phyloP scores from a whole-genome alignment of 2,888 invertebrate genomes.

The Oasisia sp. region DNA sequence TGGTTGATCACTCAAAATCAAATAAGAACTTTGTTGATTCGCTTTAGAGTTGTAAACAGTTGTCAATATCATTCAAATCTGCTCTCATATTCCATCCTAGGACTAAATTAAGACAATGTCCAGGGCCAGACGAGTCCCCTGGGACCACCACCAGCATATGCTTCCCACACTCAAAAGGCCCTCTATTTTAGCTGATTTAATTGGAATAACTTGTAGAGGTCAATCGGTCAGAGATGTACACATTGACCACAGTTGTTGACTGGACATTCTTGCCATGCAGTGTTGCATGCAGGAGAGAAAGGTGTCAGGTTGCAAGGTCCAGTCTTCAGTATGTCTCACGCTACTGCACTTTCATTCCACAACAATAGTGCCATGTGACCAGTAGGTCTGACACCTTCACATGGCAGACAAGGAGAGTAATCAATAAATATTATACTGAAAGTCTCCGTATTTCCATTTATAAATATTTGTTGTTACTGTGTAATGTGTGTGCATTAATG shows the following conservation, averaged over 20 bases:
- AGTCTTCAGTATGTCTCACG: not conserved
- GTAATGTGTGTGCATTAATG: no score
- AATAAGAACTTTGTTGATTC: no score
- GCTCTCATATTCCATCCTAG: not conserved
- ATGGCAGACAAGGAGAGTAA: not conserved
- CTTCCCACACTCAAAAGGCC: not conserved
- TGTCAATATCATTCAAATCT: not conserved
- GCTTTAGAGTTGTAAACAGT: no score
- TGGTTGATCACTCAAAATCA: no score
- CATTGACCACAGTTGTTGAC: not conserved
- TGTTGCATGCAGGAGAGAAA: conserved; percentile 13
- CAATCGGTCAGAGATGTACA: not conserved
- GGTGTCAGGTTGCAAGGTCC: not conserved
- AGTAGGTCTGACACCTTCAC: not conserved
- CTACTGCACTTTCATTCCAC: not conserved
- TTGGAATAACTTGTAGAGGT: conserved; percentile 6
- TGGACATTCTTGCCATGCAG: conserved; percentile 1
- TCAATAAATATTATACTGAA: no score
- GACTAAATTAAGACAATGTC: not conserved
- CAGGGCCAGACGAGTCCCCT: not conserved
- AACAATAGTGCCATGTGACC: not conserved
- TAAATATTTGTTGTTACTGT: no score
- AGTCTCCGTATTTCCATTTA: no score
- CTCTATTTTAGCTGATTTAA: conserved; percentile 17
- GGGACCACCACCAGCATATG: not conserved